These are phyloP conservation scores for Perca fluviatilis DNA, from an alignment of 2,113 vertebrate genomes.

Conservation along the genomic window DNA sequence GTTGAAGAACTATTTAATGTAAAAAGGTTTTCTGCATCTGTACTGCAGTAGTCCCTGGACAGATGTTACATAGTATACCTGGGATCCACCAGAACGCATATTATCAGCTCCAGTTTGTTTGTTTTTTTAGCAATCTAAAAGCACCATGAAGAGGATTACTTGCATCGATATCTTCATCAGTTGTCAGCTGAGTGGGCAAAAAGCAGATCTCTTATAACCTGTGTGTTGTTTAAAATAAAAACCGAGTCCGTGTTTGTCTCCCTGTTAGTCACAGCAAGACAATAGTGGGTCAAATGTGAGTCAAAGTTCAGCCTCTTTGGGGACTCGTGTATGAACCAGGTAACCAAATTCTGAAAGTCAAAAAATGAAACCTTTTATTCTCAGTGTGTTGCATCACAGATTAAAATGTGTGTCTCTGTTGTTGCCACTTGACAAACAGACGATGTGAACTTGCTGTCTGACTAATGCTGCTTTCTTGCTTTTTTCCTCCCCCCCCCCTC, in stretches of 20 bases:
- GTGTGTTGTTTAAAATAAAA: background rate
- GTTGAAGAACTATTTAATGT: too few species aligned
- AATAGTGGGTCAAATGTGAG: background rate
- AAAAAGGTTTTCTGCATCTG: too few species aligned
- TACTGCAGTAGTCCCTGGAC: too few species aligned
- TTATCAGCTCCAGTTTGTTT: background rate
- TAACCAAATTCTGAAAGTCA: background rate
- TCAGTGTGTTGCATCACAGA: slow-evolving; percentile 73
- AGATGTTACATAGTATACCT: too few species aligned
- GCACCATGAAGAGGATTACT: background rate
- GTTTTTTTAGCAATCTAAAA: background rate
- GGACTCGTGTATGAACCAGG: background rate
- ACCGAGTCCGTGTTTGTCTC: background rate
- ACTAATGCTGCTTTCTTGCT: slow-evolving; percentile 75
- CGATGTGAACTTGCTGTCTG: slow-evolving; percentile 26
- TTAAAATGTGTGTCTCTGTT: slow-evolving; percentile 39
- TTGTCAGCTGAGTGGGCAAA: background rate
- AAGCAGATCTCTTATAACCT: background rate
- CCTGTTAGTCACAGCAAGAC: background rate
- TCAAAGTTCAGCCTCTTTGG: background rate
- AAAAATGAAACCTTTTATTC: background rate
- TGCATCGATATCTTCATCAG: background rate
- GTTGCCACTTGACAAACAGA: slow-evolving; percentile 38
- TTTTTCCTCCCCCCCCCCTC: slow-evolving; percentile 26
- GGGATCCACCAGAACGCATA: too few species aligned